Base-by-base conservation (phyloP, 2,797 vertebrate species). In the Spheniscus humboldti region DNA sequence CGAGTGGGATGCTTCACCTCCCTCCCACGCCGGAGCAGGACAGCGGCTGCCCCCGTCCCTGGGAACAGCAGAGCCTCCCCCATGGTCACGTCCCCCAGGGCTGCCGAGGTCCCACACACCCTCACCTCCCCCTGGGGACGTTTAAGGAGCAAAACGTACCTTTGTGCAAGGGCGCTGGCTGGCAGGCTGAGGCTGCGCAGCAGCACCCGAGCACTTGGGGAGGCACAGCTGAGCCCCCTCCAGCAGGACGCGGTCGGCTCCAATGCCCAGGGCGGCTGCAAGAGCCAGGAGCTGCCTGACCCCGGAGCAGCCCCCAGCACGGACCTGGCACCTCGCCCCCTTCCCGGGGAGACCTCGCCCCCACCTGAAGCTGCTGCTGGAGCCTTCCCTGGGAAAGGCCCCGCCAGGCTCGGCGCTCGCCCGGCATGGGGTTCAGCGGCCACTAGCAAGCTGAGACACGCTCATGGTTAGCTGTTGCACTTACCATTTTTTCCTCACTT, bases 341-440 rank as follows among this genome's bases (percentile, higher is more conserved):
- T 27, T 47, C 43, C 41, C 11, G 0, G 18, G 39, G 43, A 28
- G 8, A 15, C 33, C 12, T 48, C 18, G 5, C 20, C 47, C 62
- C 20, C 2, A 1, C 50, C n/a, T 48, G 5, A 30, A 69, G 45
- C 60, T 6, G 13, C 90, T 64, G 82, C 13, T 17, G 28, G 72
- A 64, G 25, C 77, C 64, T 39, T 17, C 37, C 37, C 69, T 28
- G n/a, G 27, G 48, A 56, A 72, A 67, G 23, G 37, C 53, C 17
- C 63, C 18, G 17, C n/a, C 30, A 50, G 68, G 52, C 78, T 75
- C 28, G 7, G 52, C 39, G 24, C 28, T 52, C 37, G 27, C 52
- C 24, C 1, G 0, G 47, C 47, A 28, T 0, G 0, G 68, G 37
- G 39, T 48, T 39, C 43, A 11, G 67, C 2, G 0, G 35, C 15